Conservation (phyloP, 2,797 vertebrate species). For the Acanthurus leucopareius region DNA sequence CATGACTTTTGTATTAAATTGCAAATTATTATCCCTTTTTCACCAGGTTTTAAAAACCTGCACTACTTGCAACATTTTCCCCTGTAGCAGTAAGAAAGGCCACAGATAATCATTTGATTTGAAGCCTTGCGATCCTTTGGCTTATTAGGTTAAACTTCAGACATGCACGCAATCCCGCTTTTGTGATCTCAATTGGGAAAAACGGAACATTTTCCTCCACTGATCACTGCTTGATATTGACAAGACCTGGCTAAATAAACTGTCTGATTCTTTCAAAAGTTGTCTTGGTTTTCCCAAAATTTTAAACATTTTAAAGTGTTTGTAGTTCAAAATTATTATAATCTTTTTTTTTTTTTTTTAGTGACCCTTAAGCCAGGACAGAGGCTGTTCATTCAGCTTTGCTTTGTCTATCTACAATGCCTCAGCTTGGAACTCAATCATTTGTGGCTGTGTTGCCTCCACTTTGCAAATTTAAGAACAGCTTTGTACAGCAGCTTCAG, state of each 20-base stretch:
- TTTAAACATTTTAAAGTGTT: background rate
- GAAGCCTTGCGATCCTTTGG: too few species aligned
- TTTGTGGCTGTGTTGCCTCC: conserved; percentile 26
- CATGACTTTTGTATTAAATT: background rate
- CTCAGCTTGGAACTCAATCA: conserved; percentile 8
- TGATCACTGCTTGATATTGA: background rate
- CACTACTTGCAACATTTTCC: background rate
- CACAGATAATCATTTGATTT: too few species aligned
- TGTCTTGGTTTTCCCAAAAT: background rate
- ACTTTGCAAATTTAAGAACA: background rate
- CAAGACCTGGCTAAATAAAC: background rate
- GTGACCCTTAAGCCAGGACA: conserved; percentile 2
- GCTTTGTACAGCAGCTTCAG: background rate
- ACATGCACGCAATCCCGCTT: background rate
- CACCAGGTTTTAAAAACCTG: background rate
- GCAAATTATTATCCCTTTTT: background rate
- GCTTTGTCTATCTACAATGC: conserved; percentile 16
- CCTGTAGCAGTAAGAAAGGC: too few species aligned
- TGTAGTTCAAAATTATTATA: background rate
- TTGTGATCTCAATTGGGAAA: background rate
- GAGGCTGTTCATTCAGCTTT: conserved; percentile 26
- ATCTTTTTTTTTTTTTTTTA: background rate
- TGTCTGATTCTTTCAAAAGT: background rate
- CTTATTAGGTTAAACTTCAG: background rate
- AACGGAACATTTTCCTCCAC: background rate